Evolutionary conservation across 2,797 vertebrate genomes (phyloP).

Genomic region (Argyrosomus regius): DNA sequence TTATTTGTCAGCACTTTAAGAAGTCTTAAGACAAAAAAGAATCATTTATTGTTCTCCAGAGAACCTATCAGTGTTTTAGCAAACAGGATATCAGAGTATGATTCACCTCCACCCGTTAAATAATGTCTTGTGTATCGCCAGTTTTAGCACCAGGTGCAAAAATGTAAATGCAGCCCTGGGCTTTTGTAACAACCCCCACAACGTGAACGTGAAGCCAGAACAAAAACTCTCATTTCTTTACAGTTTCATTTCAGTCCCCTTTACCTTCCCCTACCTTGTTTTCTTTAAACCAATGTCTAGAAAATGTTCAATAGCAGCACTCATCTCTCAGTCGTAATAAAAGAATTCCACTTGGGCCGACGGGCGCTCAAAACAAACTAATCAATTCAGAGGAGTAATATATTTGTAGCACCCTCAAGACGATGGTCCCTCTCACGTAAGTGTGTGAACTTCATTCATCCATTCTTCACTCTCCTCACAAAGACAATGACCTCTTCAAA

Average conservation of each 20-base stretch:
- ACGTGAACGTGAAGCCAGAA: neutral
- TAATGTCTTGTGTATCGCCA: neutral
- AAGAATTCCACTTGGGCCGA: constrained; percentile 55
- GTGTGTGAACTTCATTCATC: constrained; percentile 59
- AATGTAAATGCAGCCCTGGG: neutral
- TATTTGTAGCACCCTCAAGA: constrained; percentile 62
- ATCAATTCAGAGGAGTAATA: constrained; percentile 54
- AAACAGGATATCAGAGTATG: neutral
- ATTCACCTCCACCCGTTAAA: neutral
- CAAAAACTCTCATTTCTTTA: constrained; percentile 32
- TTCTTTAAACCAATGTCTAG: constrained; percentile 24
- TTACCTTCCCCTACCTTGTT: constrained; percentile 20
- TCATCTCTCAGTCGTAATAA: constrained; percentile 35
- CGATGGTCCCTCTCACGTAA: constrained; percentile 51
- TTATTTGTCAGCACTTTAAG: neutral
- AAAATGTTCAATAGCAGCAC: constrained; percentile 42
- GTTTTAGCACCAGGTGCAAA: neutral
- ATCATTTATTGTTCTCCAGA: neutral
- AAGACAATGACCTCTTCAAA: constrained; percentile 69
- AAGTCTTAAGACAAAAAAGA: neutral
- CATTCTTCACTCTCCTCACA: constrained; percentile 46
- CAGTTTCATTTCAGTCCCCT: constrained; percentile 19
- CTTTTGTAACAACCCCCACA: constrained; percentile 29
- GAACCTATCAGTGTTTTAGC: neutral
- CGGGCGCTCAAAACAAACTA: constrained; percentile 47